Evolutionary conservation across 2,113 vertebrate genomes (phyloP).

Genomic region (Melanerpes formicivorus): DNA sequence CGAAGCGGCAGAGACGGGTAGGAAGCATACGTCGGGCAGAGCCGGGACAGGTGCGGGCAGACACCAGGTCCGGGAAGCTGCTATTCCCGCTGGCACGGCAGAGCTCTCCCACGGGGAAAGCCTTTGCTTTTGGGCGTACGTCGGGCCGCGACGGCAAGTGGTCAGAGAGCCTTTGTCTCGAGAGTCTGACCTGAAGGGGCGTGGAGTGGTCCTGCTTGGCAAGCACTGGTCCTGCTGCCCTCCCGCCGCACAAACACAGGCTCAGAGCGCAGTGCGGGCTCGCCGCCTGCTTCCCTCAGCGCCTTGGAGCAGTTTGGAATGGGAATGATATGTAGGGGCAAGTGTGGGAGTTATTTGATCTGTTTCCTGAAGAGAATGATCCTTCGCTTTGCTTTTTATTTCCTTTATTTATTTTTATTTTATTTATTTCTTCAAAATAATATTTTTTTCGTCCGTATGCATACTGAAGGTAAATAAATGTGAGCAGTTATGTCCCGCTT

Average conservation of each 20-base stretch:
- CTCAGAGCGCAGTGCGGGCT: neutral
- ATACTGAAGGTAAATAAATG: neutral
- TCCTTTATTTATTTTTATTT: neutral
- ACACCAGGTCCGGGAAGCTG: neutral
- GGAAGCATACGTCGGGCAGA: neutral
- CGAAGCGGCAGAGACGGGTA: neutral
- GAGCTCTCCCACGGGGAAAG: neutral
- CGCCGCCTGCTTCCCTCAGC: neutral
- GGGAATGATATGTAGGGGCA: neutral
- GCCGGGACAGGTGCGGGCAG: neutral
- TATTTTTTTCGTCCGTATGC: neutral
- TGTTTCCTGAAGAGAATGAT: neutral
- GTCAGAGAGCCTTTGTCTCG: neutral
- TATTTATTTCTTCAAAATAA: neutral
- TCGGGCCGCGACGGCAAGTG: neutral
- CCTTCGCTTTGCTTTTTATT: conserved; percentile 3
- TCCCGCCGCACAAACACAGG: neutral
- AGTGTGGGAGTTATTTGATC: neutral
- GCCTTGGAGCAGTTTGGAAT: neutral
- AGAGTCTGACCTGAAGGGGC: neutral
- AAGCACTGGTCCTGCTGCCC: neutral
- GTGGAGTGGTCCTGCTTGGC: neutral
- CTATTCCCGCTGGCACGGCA: neutral
- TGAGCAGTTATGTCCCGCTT: neutral
- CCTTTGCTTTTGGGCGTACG: neutral